Evolutionary conservation across 2,888 invertebrate genomes (phyloP), one percentile per base, ranked within the genome.

Genomic region (Linnaemya vulpina): DNA sequence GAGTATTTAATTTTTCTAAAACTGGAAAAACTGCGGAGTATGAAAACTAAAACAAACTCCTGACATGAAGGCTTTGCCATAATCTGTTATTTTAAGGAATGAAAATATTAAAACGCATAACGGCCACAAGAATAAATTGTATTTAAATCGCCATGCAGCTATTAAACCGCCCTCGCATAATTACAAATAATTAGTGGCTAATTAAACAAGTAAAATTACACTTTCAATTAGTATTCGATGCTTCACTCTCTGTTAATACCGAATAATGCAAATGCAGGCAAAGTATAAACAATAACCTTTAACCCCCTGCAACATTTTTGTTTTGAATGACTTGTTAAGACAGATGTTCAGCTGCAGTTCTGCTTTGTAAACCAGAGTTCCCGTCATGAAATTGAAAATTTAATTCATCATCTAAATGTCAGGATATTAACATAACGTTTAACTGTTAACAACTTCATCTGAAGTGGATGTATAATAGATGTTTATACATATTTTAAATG

Each of bases 341-440:
- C 84, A 85, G 74, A 82, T 82, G 85, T 78, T 79, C 67, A 85
- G 75, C 65, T 75, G 60, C 40, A 71, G 78, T 78, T 78, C 75
- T 85, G 82, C 82, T 75, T 85, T 85, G 60, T 65, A 79, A 82
- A 85, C 70, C 82, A 71, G 82, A 85, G 79, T 82, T 82, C 84
- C 84, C 83, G 86, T 71, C 86, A 86, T 79, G 60, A 79, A 84
- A 85, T 85, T 77, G 77, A 79, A 84, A 80, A 83, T 86, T 86
- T 86, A 86, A 86, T 86, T 84, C 86, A 86, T 85, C 84, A 86
- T 84, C 79, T 83, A 74, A n/a, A 78, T 76, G 82, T 76, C 84
- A 86, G 82, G 75, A 81, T 73, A 86, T 74, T 83, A 83, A 83
- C 76, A 74, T 83, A 73, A 76, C 73, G 62, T 65, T 86, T 71